A percentile compares a stretch with the other conserved stretches of the same genome.
Evolutionary conservation across 2,113 vertebrate species (phyloP).

Genomic region (Leptobrachium ailaonicum): DNA sequence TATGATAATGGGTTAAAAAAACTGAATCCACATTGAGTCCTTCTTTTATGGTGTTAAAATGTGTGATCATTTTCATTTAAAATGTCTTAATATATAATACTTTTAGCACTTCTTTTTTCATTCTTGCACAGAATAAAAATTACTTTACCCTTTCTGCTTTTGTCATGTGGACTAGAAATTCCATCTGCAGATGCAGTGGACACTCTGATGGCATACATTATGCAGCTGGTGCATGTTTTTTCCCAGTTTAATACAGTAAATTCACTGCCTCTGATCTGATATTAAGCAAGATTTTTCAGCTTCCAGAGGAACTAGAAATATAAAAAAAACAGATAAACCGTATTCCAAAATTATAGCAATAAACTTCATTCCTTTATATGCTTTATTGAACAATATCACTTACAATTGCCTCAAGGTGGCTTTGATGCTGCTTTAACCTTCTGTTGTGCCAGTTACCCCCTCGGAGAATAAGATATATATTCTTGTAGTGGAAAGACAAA

Average conservation of each 20-base stretch:
- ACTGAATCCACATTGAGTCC: too few relatives aligned
- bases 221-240: background rate
- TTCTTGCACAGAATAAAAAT: too few relatives aligned
- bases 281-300: constrained; percentile 10
- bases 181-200: background rate
- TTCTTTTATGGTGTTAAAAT: too few relatives aligned
- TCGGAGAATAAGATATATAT: constrained; percentile 44
- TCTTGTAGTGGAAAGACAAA: constrained; percentile 48
- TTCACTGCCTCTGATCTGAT: background rate
- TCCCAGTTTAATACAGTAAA: background rate
- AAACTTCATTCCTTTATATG: constrained; percentile 39
- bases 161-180: too few relatives aligned
- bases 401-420: constrained; percentile 56
- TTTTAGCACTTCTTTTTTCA: too few relatives aligned
- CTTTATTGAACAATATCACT: constrained; percentile 47
- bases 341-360: constrained; percentile 49
- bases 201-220: background rate
- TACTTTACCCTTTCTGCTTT: too few relatives aligned
- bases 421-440: constrained; percentile 48
- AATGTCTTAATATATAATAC: too few relatives aligned
- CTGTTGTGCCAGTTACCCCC: constrained; percentile 48
- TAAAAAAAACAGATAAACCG: constrained; percentile 8
- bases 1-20: too few relatives aligned
- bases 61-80: too few relatives aligned
- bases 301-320: constrained; percentile 2